Percentiles rank a stretch among this genome's conserved stretches.
phyloP scores from a whole-genome alignment of 2,888 invertebrate genomes.

The Cordilura impudica region DNA sequence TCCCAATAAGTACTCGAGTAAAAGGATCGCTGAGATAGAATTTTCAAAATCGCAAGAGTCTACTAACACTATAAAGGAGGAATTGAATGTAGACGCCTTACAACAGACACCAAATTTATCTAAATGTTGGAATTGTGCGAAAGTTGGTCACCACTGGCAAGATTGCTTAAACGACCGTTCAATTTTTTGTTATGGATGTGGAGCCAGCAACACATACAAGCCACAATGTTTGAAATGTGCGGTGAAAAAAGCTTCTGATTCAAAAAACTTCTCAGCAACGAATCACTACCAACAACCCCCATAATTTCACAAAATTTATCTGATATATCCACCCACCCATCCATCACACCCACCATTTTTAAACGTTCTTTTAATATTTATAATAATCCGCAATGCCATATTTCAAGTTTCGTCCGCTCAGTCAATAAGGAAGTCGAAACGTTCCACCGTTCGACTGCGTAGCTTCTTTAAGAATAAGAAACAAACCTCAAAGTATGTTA shows the following conservation, averaged over 20 bases:
- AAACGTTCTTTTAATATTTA: too few relatives aligned
- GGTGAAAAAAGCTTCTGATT: background rate
- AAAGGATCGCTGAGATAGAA: too few relatives aligned
- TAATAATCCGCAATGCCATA: background rate
- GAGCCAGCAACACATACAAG: background rate
- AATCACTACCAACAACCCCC: background rate
- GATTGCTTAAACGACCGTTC: constrained; percentile 20
- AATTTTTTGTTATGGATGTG: constrained; percentile 46
- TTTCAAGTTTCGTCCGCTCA: background rate
- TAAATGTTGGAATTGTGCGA: constrained; percentile 39
- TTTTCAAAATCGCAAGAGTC: too few relatives aligned
- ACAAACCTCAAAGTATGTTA: background rate
- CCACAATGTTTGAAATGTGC: constrained; percentile 13
- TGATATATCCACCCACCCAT: background rate
- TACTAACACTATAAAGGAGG: background rate
- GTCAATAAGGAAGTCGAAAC: background rate
- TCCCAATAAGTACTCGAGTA: too few relatives aligned
- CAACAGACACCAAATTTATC: background rate
- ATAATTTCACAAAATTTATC: background rate
- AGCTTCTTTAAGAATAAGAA: background rate
- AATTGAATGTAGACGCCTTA: background rate
- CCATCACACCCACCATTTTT: too few relatives aligned
- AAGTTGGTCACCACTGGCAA: constrained; percentile 18
- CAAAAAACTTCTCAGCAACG: constrained; percentile 10
- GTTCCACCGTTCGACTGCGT: background rate